Evolutionary conservation across 2,888 invertebrate genomes (phyloP).

Genomic region (Mylabris sibirica): DNA sequence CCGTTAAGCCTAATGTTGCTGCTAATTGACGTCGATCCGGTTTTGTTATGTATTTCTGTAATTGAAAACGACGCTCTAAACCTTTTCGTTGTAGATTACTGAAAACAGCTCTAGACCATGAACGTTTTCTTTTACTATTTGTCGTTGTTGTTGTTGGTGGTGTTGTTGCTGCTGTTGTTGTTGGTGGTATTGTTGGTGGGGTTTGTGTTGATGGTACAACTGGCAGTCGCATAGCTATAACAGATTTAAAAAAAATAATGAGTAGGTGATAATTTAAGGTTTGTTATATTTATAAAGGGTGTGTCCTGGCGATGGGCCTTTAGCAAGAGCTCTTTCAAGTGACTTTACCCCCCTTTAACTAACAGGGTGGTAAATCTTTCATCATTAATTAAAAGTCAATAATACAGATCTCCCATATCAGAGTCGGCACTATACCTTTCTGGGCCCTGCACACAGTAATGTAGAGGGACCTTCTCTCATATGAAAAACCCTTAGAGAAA

Average conservation of each 20-base stretch:
- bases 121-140: constrained; percentile 79
- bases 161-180: constrained; percentile 33
- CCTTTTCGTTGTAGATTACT: constrained; percentile 95
- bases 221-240: constrained; percentile 52
- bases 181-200: constrained; percentile 39
- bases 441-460: too few relatives aligned
- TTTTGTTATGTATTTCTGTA: constrained; percentile 96
- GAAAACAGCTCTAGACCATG: constrained; percentile 95
- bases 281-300: not conserved
- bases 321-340: too few relatives aligned
- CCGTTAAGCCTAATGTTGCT: constrained; percentile 89
- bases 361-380: too few relatives aligned
- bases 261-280: constrained; percentile 2
- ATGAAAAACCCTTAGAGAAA: too few relatives aligned
- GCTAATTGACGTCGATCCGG: constrained; percentile 92
- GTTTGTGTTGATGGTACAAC: constrained; percentile 43
- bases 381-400: too few relatives aligned
- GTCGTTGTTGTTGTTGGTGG: constrained; percentile 24
- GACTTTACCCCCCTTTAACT: too few relatives aligned
- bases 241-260: constrained; percentile 22
- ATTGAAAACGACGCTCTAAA: constrained; percentile 87
- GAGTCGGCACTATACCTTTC: too few relatives aligned
- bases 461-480: too few relatives aligned
- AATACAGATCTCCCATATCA: too few relatives aligned
- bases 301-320: too few relatives aligned